Base-by-base conservation (phyloP, 2,888 invertebrate species). In the Coelopa pilipes region DNA sequence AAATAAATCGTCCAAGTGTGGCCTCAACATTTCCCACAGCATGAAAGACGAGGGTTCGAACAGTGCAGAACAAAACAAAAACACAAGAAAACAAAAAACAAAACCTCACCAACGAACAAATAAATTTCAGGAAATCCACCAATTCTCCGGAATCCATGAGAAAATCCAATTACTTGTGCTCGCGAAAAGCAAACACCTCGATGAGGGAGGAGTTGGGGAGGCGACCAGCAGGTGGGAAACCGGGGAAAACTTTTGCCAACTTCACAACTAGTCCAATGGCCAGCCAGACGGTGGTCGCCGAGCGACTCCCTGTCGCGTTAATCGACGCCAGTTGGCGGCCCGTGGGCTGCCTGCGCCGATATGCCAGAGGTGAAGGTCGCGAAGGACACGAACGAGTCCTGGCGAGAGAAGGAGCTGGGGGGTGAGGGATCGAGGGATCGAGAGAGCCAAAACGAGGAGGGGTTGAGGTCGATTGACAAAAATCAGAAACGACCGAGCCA, bases 151-250 rank as follows among this genome's bases (percentile, higher is more conserved):
- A 62, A 19, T 21, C 60, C 24, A 62, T 34, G 24, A 21, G 24
- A 62, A 62, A 62, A 62, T 62, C 21, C 24, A 62, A 62, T 62
- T 62, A 62, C 24, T 62, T 62, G n/a, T 62, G 19, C 12, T 34
- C 19, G 60, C 24, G 24, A 62, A 62, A 57, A 34, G 24, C 24
- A 62, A 62, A 62, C 21, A 62, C 60, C 12, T 2, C 13, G 21
- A 10, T 1, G 15, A 21, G 15, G 24, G 15, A 62, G 15, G 34
- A 21, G 11, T 2, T n/a, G n/a, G 24, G 21, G 11, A 3, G 34
- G 15, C 9, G 19, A 59, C 4, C 45, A 62, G 21, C 12, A 62
- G 34, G 24, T 19, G 15, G 24, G 12, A 21, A 62, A 62, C 21
- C 11, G 34, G 24, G 12, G 24, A 34, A 10, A 62, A 57, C 17